Percentiles rank a stretch among this genome's conserved stretches.
Conservation (phyloP, 1,140 invertebrate species). For the Cydia splendana region DNA sequence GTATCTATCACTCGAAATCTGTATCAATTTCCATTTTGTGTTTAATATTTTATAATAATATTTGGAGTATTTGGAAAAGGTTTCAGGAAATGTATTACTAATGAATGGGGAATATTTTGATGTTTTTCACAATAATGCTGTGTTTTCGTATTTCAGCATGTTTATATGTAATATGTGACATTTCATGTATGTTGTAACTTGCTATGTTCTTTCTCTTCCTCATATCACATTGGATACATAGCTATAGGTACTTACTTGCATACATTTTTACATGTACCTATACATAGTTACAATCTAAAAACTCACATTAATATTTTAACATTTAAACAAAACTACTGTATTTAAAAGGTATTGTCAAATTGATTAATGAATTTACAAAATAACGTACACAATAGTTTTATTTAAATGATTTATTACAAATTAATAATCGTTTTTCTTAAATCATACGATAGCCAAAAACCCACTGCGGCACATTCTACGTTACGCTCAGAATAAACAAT, state of each 20-base stretch:
- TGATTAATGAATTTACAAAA: background rate
- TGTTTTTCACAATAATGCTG: background rate
- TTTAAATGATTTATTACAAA: background rate
- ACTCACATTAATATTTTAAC: background rate
- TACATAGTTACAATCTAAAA: background rate
- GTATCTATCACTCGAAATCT: slow-evolving; percentile 10
- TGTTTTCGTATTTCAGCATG: slow-evolving; percentile 18
- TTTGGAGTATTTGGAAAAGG: background rate
- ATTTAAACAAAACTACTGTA: background rate
- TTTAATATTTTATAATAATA: background rate
- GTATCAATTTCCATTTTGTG: slow-evolving; percentile 1
- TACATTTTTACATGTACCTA: too few species aligned
- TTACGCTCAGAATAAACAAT: background rate
- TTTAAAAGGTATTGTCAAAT: background rate
- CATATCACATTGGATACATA: background rate
- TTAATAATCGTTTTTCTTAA: background rate
- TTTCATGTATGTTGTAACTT: slow-evolving; percentile 9
- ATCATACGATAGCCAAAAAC: background rate
- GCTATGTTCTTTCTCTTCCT: slow-evolving; percentile 4
- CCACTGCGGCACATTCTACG: background rate
- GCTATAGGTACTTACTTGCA: too few species aligned
- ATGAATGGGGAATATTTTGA: background rate
- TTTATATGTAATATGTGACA: background rate
- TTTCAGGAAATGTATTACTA: background rate
- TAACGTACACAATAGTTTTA: background rate